Base-by-base conservation (phyloP, 1,140 invertebrate species). In the Palaemon carinicauda region DNA sequence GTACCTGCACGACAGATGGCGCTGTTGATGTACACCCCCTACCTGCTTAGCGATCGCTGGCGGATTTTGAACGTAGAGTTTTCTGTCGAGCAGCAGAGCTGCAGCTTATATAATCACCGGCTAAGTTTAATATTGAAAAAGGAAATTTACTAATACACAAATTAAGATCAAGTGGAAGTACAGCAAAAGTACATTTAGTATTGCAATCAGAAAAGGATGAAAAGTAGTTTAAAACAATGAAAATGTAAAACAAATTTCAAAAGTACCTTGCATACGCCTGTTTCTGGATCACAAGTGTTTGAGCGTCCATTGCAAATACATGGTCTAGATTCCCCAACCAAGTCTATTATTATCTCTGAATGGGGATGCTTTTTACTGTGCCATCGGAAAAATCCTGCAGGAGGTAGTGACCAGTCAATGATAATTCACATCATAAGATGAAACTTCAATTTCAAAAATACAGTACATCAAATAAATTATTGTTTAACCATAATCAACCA, bases 271-370 rank as follows among this genome's bases (percentile, higher is more conserved):
- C 98, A 99, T 90, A 95, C 91, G 82, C 97, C 97, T 24, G 96
- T 97, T 91, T 97, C 95, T 10, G 93, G 94, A 91, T 99, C 94
- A 91, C 98, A 99, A 54, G 93, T 91, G 15, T 93, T 92, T 2
- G 97, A 96, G 87, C 96, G 93, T 29, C 94, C 95, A 91, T 96
- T 96, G 90, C 98, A 99, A 75, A 95, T 91, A 90, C 98, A 99
- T 0, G 94, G 95, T 83, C 92, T 93, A 0, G 96, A 95, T 86
- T 95, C 93, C n/a, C 96, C 96, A 54, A 98, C 94, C 4, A 98
- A 92, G 85, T 95, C 93, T 82, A 94, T 91, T 27, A 93, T 92
- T 89, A 96, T 95, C 12, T 94, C 95, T 1, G 91, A 91, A 80
- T 93, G 91, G 60, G 93, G 90, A 88, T 91, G 92, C 77, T 92